These are phyloP conservation scores for Melopsittacus undulatus DNA, from an alignment of 2,797 vertebrate genomes.

Conservation along the genomic window DNA sequence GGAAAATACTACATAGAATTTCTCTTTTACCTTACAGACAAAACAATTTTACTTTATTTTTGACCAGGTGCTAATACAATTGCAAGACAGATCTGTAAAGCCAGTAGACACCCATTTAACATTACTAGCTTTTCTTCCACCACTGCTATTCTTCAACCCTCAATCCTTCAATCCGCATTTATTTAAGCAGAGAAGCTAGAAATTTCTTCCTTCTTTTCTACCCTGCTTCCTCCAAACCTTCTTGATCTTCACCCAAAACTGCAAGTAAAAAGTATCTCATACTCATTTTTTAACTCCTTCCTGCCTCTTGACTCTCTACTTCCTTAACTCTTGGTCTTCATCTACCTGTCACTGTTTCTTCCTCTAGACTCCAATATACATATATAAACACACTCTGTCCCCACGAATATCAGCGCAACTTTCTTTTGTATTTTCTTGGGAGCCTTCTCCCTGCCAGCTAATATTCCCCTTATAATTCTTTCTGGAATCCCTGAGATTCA, in stretches of 20 bases:
- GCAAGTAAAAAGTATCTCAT: background rate
- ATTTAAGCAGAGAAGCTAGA: background rate
- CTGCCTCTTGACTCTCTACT: background rate
- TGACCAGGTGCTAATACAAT: background rate
- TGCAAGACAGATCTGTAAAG: background rate
- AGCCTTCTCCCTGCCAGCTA: background rate
- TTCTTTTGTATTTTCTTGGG: background rate
- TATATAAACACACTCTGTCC: background rate
- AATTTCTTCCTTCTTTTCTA: background rate
- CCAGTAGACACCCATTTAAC: background rate
- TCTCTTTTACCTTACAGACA: background rate
- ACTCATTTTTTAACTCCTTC: background rate
- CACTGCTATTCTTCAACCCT: background rate
- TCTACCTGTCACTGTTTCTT: background rate
- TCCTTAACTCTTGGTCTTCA: background rate
- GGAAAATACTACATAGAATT: background rate
- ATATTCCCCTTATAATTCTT: background rate
- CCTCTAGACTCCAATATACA: background rate
- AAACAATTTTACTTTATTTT: background rate
- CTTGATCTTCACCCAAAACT: background rate
- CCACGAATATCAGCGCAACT: background rate
- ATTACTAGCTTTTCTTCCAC: background rate
- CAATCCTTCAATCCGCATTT: background rate
- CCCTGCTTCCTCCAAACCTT: background rate
- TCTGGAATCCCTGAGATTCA: background rate